A percentile compares a stretch with the other conserved stretches of the same genome.
Conservation (phyloP, 92 coral and sea anemone species). For the Actinostola sp. region DNA sequence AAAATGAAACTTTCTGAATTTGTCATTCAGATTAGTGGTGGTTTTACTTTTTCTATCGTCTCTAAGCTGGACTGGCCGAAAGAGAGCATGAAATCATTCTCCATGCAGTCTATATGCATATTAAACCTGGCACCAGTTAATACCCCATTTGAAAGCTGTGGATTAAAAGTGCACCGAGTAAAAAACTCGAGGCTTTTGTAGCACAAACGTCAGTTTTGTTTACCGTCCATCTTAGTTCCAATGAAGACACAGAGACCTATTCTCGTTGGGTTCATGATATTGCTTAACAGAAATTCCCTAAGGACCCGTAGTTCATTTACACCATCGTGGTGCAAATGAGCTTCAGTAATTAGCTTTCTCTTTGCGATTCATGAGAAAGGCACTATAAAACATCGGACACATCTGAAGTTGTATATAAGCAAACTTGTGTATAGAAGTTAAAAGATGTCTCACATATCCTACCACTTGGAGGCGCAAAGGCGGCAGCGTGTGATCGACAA, state of each 20-base stretch:
- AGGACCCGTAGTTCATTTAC: conserved; percentile 15
- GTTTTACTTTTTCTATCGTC: no score
- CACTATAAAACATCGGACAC: conserved; percentile 6
- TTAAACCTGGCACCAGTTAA: not conserved
- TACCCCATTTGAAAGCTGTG: not conserved
- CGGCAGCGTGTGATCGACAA: conserved; percentile 81
- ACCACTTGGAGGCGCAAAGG: conserved; percentile 89
- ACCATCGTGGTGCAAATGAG: conserved; percentile 7
- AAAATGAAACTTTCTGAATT: no score
- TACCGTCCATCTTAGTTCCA: conserved; percentile 16
- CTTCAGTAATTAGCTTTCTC: conserved; percentile 8
- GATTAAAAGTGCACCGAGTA: conserved; percentile 15
- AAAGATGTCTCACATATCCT: conserved; percentile 47
- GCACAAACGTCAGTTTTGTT: conserved; percentile 11
- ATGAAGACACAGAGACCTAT: conserved; percentile 1
- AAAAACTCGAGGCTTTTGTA: conserved; percentile 8
- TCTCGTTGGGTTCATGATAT: conserved; percentile 2
- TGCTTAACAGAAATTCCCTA: conserved; percentile 12
- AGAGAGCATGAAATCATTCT: no score
- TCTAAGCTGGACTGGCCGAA: no score
- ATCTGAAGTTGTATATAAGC: not conserved
- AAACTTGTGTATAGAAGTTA: not conserved
- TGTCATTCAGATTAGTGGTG: no score
- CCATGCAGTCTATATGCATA: not conserved
- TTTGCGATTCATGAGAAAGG: no score